Percentiles rank a stretch among this genome's conserved stretches.
These are phyloP conservation scores for Eublepharis macularius DNA, from an alignment of 2,113 vertebrate species.

Conservation along the genomic window DNA sequence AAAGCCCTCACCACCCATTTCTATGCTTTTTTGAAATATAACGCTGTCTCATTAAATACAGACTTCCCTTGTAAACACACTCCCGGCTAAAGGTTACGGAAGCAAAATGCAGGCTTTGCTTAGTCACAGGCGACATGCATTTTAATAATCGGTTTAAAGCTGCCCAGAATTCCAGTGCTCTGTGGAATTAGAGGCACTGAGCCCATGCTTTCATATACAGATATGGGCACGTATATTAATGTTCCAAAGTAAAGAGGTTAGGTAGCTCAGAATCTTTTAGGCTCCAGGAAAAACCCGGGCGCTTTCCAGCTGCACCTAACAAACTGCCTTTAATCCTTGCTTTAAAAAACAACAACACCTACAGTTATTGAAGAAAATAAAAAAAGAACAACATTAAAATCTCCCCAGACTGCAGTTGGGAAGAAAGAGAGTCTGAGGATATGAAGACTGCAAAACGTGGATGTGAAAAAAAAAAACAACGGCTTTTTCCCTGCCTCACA, in stretches of 20 bases:
- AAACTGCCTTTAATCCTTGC: neutral
- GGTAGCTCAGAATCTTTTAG: neutral
- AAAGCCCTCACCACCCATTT: neutral
- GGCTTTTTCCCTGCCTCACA: neutral
- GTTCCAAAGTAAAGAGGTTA: neutral
- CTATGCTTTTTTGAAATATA: neutral
- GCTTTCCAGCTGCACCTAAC: neutral
- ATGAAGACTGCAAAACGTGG: neutral
- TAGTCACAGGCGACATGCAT: constrained; percentile 25
- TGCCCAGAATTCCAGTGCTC: neutral
- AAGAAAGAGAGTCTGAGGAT: neutral
- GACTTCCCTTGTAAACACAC: neutral
- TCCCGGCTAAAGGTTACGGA: neutral
- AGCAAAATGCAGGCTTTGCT: constrained; percentile 6
- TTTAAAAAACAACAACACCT: neutral
- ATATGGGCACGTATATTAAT: neutral
- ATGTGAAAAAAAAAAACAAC: neutral
- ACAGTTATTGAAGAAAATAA: neutral
- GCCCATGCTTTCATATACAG: neutral
- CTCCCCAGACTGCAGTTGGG: neutral
- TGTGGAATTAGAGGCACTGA: neutral
- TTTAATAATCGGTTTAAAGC: constrained; percentile 26
- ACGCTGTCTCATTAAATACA: neutral
- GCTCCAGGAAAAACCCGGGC: no score
- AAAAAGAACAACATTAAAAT: neutral